phyloP scores from a whole-genome alignment of 2,797 vertebrate genomes.

The Phaenicophaeus curvirostris region DNA sequence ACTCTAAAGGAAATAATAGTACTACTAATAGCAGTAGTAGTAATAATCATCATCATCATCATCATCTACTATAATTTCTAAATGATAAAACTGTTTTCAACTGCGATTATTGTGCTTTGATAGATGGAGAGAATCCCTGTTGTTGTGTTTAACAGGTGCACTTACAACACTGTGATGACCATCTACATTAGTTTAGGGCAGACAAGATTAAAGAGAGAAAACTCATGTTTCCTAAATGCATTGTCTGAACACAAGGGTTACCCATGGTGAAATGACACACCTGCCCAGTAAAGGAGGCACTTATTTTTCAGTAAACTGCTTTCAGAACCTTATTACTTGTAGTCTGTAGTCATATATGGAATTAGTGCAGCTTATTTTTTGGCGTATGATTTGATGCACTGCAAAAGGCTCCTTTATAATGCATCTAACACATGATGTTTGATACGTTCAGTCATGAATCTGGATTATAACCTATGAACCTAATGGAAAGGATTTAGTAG shows the following conservation, averaged over 20 bases:
- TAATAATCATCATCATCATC: no score
- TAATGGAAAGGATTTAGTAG: background rate
- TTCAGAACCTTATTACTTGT: background rate
- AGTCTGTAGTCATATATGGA: background rate
- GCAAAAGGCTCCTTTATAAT: background rate
- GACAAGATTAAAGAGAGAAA: background rate
- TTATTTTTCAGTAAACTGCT: background rate
- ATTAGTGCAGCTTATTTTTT: background rate
- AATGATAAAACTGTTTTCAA: background rate
- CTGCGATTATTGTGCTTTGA: background rate
- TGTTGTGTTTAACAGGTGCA: fast-evolving
- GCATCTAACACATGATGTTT: background rate
- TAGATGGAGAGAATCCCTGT: background rate
- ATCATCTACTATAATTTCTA: no score
- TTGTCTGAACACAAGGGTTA: background rate
- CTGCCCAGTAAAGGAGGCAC: background rate
- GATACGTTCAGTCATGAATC: background rate
- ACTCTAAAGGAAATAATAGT: background rate
- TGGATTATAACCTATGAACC: background rate
- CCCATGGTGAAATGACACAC: fast-evolving
- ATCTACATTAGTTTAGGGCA: background rate
- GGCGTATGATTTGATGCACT: background rate
- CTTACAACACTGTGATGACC: background rate
- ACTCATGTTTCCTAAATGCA: background rate
- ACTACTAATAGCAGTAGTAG: no score